These are phyloP conservation scores for Ephydatia muelleri DNA, from an alignment of 37 sponge, comb jelly and placozoan genomes.

Conservation along the genomic window DNA sequence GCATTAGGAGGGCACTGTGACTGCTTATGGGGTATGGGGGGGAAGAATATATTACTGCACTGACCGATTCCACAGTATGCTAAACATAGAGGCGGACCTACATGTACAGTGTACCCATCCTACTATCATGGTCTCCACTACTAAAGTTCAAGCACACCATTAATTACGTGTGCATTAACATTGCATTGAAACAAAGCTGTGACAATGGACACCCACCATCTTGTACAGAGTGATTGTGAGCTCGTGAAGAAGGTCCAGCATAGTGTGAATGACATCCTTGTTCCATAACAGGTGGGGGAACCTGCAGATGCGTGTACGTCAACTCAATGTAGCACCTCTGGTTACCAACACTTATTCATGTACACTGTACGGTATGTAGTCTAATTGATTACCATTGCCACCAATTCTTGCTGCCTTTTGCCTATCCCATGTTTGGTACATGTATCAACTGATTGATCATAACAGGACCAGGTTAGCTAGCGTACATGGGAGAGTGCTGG, in stretches of 20 bases:
- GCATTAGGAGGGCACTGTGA: not conserved
- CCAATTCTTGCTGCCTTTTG: too few relatives aligned
- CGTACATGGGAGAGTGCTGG: too few relatives aligned
- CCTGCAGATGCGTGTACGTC: constrained; percentile 15
- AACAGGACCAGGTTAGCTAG: too few relatives aligned
- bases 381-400: too few relatives aligned
- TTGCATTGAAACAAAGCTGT: not conserved
- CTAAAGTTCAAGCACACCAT: not conserved
- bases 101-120: not conserved
- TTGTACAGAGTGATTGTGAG: constrained; percentile 45
- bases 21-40: not conserved
- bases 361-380: too few relatives aligned
- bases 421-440: too few relatives aligned
- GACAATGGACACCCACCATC: not conserved
- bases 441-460: too few relatives aligned
- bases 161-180: not conserved
- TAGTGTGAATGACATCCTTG: constrained; percentile 50
- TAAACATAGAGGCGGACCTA: too few relatives aligned
- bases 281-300: constrained; percentile 81
- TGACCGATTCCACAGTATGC: too few relatives aligned
- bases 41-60: not conserved
- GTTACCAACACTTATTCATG: too few relatives aligned
- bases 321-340: too few relatives aligned
- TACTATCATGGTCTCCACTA: not conserved
- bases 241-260: constrained; percentile 72